Percentiles rank a stretch among this genome's conserved stretches.
phyloP scores from a whole-genome alignment of 2,113 vertebrate species.

The Aptenodytes forsteri region DNA sequence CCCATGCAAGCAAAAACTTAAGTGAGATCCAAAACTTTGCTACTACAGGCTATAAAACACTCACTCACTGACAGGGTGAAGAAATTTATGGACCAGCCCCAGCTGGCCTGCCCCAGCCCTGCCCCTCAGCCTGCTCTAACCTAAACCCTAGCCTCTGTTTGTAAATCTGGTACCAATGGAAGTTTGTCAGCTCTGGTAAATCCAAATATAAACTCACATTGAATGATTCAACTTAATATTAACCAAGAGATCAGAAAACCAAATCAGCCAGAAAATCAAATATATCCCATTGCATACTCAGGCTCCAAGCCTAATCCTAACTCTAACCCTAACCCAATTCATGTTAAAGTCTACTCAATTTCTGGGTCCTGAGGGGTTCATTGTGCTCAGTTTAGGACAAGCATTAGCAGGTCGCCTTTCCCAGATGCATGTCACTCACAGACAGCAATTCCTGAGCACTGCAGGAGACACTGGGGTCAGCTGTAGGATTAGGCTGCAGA shows the following conservation, averaged over 20 bases:
- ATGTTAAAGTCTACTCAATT: neutral
- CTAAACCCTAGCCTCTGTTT: neutral
- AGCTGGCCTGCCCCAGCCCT: neutral
- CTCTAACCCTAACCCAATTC: neutral
- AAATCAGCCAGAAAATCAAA: neutral
- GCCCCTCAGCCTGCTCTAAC: neutral
- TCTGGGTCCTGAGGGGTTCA: neutral
- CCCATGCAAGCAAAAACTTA: neutral
- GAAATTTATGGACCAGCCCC: neutral
- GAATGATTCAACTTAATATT: neutral
- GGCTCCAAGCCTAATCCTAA: neutral
- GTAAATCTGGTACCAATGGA: neutral
- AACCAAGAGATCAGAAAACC: neutral
- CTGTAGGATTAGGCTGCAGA: neutral
- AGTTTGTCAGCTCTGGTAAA: neutral
- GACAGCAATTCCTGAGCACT: neutral
- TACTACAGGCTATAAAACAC: neutral
- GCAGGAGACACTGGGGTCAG: neutral
- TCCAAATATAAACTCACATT: neutral
- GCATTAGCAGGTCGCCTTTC: neutral
- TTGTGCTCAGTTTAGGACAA: neutral
- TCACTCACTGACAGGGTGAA: neutral
- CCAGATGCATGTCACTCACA: neutral
- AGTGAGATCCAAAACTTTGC: neutral
- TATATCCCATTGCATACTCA: neutral